Evolutionary conservation across 2,888 invertebrate genomes (phyloP), one percentile per base, ranked within the genome.

Genomic region (Desoria tigrina): DNA sequence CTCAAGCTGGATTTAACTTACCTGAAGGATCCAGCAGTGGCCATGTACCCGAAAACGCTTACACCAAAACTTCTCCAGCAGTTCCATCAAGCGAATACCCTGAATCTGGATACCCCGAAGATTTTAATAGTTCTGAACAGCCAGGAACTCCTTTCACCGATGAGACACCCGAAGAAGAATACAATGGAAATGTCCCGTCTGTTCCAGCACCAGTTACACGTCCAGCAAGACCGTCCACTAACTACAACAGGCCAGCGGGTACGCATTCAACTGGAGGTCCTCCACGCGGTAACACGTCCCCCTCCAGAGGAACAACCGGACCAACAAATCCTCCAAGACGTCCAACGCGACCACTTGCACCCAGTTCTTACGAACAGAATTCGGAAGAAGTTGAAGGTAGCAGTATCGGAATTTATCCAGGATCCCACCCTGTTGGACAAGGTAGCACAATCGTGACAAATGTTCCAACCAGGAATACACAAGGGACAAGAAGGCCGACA

Each of bases 361-460:
- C 24, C 14, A 23, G 4, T 16, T 27, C 53, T 9, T 26, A 27
- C 23, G 53, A 51, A n/a, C 26, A 51, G 23, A 51, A 24, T 21
- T 51, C 21, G 11, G 53, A 61, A 42, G 53, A 61, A 42, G 61
- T 56, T 21, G 63, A 63, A 21, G 63, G 63, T 23, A 63, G 56
- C 11, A 49, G 49, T 26, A 56, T 24, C 9, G 63, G 42, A n/a
- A 63, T 63, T 26, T 56, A 55, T 26, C 63, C 56, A 45, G 63
- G 56, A 54, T 18, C 42, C 24, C 51, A 53, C 18, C 26, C 27
- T 3, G 32, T 45, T 16, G 21, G n/a, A 28, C 49, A 57, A 42
- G 26, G n/a, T 45, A 45, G 16, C 55, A 28, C 32, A 6, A 21
- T 23, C 2, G 24, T 27, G 18, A 11, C 11, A 9, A 42, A 21